Evolutionary conservation across 2,888 invertebrate species (phyloP).

Genomic region (Spatulosminthurus flaviceps): DNA sequence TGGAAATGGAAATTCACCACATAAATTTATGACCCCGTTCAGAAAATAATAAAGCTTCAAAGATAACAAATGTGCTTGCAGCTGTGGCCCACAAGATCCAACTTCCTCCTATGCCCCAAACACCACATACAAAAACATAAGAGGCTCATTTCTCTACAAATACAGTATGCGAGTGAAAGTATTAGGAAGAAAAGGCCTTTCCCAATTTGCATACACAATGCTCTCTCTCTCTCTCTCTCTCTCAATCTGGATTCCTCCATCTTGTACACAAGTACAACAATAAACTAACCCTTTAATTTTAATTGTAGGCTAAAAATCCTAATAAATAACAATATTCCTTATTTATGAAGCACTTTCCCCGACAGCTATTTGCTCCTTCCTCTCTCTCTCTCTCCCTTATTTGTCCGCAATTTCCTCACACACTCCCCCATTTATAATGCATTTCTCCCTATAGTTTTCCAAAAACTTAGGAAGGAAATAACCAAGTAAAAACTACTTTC

Average conservation of each 20-base stretch:
- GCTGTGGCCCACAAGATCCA: background rate
- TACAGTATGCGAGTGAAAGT: no score
- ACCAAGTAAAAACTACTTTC: no score
- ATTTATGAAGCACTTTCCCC: conserved; percentile 38
- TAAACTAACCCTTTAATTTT: conserved; percentile 36
- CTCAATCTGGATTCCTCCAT: no score
- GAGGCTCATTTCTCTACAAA: no score
- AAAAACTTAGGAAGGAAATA: no score
- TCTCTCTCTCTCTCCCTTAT: background rate
- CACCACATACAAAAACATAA: background rate
- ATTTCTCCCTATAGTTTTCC: no score
- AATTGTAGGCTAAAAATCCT: conserved; percentile 38
- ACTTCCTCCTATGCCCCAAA: background rate
- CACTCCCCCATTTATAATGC: no score
- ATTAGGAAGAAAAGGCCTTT: no score
- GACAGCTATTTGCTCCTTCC: conserved; percentile 23
- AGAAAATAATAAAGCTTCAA: conserved; percentile 12
- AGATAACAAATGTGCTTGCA: background rate
- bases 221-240: background rate
- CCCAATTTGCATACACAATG: conserved; percentile 40
- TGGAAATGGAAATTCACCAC: conserved; percentile 2
- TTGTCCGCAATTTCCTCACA: no score
- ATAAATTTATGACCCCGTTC: background rate
- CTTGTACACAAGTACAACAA: no score
- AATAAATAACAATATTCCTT: conserved; percentile 42